Conservation (phyloP, 2,797 vertebrate genomes). For the Neostethus bicornis region DNA sequence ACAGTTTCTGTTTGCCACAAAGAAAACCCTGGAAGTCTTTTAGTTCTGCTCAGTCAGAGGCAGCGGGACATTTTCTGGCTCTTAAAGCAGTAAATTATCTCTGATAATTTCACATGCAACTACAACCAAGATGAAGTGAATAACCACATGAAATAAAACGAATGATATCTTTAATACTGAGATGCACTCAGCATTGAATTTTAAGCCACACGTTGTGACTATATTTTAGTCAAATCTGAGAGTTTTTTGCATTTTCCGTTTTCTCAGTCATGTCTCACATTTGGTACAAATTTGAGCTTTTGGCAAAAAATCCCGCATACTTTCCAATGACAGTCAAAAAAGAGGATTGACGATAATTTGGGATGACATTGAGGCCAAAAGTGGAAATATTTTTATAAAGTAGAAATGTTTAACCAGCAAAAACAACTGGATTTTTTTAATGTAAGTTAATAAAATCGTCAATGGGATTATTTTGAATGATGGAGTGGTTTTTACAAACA, state of each 20-base stretch:
- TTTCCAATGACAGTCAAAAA: background rate
- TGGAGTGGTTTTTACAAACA: slow-evolving; percentile 14
- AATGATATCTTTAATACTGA: too few relatives aligned
- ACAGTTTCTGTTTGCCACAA: background rate
- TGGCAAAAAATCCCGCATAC: background rate
- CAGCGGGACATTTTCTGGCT: background rate
- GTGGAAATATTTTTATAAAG: background rate
- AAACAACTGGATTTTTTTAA: too few relatives aligned
- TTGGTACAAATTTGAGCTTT: background rate
- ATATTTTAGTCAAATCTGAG: background rate
- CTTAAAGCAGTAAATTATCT: too few relatives aligned
- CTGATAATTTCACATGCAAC: too few relatives aligned
- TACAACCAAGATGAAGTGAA: too few relatives aligned
- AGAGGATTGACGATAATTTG: background rate
- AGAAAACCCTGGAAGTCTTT: background rate
- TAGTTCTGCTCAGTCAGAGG: background rate
- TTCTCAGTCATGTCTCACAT: background rate
- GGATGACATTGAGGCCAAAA: background rate
- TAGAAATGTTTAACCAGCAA: too few relatives aligned
- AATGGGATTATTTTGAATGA: slow-evolving; percentile 3
- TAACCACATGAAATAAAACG: too few relatives aligned
- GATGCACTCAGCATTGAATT: too few relatives aligned
- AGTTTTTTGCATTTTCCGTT: background rate
- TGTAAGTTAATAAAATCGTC: too few relatives aligned
- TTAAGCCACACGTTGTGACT: too few relatives aligned